phyloP scores from a whole-genome alignment of 2,113 vertebrate species.

The Microcebus ravelobensis region DNA sequence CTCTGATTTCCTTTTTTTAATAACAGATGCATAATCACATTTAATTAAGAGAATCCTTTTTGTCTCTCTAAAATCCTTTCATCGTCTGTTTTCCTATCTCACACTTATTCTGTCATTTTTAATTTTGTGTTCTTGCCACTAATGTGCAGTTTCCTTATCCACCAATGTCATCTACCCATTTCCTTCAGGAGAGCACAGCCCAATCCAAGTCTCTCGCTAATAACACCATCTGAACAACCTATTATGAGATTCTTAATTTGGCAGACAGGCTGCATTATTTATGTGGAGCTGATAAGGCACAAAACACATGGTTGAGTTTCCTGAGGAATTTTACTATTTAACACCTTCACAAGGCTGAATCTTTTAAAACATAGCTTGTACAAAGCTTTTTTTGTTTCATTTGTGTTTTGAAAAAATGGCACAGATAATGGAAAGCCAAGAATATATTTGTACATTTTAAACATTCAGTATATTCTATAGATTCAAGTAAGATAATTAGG shows the following conservation, averaged over 20 bases:
- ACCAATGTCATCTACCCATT: conserved; percentile 61
- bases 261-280: conserved; percentile 72
- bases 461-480: neutral
- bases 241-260: conserved; percentile 75
- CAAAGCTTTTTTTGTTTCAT: conserved; percentile 2
- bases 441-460: neutral
- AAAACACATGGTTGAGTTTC: conserved; percentile 72
- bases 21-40: conserved; percentile 67
- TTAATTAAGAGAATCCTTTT: conserved; percentile 70
- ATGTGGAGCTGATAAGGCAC: conserved; percentile 56
- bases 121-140: conserved; percentile 67
- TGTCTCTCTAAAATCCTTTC: conserved; percentile 61
- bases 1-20: conserved; percentile 32
- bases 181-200: conserved; percentile 51
- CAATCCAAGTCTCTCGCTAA: conserved; percentile 64
- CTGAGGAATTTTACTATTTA: conserved; percentile 58
- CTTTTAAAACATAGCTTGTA: neutral
- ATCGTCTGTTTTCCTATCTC: conserved; percentile 40
- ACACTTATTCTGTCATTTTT: conserved; percentile 60
- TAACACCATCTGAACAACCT: conserved; percentile 66
- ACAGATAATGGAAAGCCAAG: neutral
- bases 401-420: conserved; percentile 32
- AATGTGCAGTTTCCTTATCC: conserved; percentile 65
- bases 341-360: conserved; percentile 33
- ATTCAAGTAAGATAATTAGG: neutral